Conservation (phyloP, 1,140 invertebrate genomes). For the Mactra quadrangularis region DNA sequence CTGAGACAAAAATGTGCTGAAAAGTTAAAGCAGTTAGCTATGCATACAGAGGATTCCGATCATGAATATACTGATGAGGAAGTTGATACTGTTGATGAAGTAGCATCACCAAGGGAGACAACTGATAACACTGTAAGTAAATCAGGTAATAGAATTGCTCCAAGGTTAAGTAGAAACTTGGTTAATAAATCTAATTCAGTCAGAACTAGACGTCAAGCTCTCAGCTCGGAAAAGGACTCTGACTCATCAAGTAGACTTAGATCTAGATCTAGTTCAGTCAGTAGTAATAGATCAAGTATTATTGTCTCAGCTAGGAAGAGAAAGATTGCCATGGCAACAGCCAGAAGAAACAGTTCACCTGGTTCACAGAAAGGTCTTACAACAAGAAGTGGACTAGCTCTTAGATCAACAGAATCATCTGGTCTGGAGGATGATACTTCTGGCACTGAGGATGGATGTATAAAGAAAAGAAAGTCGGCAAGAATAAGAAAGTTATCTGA, state of each 20-base stretch:
- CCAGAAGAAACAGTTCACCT: neutral
- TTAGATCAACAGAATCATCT: conserved; percentile 43
- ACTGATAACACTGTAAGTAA: neutral
- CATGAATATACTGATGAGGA: neutral
- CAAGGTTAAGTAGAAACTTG: conserved; percentile 25
- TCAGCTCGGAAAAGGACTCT: neutral
- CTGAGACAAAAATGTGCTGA: conserved; percentile 43
- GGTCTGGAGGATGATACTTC: conserved; percentile 42
- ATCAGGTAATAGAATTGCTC: neutral
- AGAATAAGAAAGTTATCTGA: conserved; percentile 30
- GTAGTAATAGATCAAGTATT: conserved; percentile 43
- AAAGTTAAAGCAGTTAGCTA: conserved; percentile 42
- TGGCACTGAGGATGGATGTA: neutral
- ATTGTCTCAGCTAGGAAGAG: conserved; percentile 21
- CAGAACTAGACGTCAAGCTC: neutral
- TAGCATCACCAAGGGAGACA: neutral
- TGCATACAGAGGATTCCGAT: neutral
- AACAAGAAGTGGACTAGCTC: conserved; percentile 37
- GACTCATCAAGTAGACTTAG: neutral
- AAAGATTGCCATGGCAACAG: neutral
- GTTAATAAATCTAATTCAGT: conserved; percentile 8
- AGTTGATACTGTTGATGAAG: neutral
- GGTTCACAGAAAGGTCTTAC: neutral
- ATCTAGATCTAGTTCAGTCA: conserved; percentile 46
- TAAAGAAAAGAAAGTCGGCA: conserved; percentile 21